These are phyloP conservation scores for Hiodon alosoides DNA, from an alignment of 2,113 vertebrate genomes.

Conservation along the genomic window DNA sequence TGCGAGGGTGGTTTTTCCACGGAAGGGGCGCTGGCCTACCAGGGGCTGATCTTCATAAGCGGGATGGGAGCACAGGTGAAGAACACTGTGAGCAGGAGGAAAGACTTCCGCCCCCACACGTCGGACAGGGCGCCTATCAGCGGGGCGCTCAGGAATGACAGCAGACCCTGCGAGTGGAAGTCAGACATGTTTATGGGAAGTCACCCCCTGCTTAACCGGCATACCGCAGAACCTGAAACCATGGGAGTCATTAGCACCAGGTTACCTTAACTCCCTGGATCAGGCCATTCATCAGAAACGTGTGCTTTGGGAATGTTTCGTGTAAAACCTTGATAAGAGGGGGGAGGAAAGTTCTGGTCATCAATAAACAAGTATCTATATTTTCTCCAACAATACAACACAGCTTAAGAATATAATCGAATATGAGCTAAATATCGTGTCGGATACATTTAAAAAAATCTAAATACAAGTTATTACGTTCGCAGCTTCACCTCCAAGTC, in stretches of 20 bases:
- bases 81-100: conserved; percentile 81
- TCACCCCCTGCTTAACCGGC: background rate
- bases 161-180: conserved; percentile 60
- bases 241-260: background rate
- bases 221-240: background rate
- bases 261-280: conserved; percentile 81
- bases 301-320: conserved; percentile 81
- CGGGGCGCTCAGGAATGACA: conserved; percentile 80
- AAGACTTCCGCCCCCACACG: conserved; percentile 83
- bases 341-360: background rate
- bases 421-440: too few relatives aligned
- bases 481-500: too few relatives aligned
- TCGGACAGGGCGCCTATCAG: conserved; percentile 82
- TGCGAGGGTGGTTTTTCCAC: background rate
- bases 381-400: too few relatives aligned
- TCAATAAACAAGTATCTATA: background rate
- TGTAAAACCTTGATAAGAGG: conserved; percentile 65
- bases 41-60: conserved; percentile 83
- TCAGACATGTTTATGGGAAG: background rate
- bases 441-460: too few relatives aligned
- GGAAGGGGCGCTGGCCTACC: conserved; percentile 51
- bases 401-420: too few relatives aligned
- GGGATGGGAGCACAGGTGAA: conserved; percentile 85
- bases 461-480: too few relatives aligned
- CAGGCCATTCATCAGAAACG: conserved; percentile 81